Base-by-base conservation (phyloP, 2,888 invertebrate species). In the Cataglyphis albicans region DNA sequence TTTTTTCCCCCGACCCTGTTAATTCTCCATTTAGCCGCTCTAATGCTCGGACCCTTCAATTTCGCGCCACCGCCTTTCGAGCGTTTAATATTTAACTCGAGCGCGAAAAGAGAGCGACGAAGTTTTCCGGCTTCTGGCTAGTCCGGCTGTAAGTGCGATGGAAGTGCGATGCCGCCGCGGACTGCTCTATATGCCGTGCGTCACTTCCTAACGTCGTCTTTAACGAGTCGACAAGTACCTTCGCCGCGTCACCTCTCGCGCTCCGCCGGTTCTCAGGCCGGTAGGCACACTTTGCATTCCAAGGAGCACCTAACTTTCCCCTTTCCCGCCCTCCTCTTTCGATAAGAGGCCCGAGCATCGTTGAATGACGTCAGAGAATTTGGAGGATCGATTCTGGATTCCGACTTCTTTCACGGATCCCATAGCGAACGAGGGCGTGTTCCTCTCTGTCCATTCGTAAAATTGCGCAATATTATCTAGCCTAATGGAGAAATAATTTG, bases 181-280 rank as follows among this genome's bases (percentile, higher is more conserved):
- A 81, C 92, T 92, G 92, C 92, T 93, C 93, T 92, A 91, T 92
- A 93, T 93, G 91, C 93, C 87, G 90, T 83, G 86, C 89, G 81
- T 87, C 89, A 82, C 90, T 88, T 90, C 90, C 91, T 91, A 91
- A 91, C 91, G 91, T 92, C 91, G 91, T 82, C 89, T 90, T 92
- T 93, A 93, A 93, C 93, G 92, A 92, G 92, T 91, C 92, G 90
- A 90, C 92, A 92, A 93, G 91, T 91, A 91, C 90, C 89, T 76
- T 81, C 86, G 78, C 86, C 89, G 90, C 91, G 91, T 90, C 91
- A 91, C 90, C 90, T 91, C 89, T 84, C 85, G 65, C 86, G 86
- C 91, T 87, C 86, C 86, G 67, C 78, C 82, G 76, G 73, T 89
- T 90, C 88, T 88, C 86, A 74, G 83, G 63, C 87, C 86, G 87